Base-by-base conservation (phyloP, 2,797 vertebrate genomes). In the Chromis chromis region DNA sequence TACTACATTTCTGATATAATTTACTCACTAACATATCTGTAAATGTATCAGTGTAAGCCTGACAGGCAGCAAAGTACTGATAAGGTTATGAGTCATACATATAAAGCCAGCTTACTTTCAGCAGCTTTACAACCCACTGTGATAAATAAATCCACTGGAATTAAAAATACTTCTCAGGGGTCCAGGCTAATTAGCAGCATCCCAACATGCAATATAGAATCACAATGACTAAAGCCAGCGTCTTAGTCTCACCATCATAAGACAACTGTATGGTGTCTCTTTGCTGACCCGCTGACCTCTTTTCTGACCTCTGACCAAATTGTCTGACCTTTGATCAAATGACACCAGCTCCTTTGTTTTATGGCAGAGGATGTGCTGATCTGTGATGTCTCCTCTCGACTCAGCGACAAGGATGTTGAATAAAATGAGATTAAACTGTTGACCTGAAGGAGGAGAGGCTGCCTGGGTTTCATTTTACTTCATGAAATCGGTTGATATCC, bases 261-360 rank as follows among this genome's bases (percentile, higher is more conserved):
- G 17, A 52, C 14, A 21, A 31, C 12, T 17, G 27, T 39, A 22
- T 66, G 1, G 46, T 59, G 31, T 22, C 3, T 44, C 28, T 55
- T 55, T 53, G 10, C 22, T 59, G 40, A 79, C 46, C 31, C 16
- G 1, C 4, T 76, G 70, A 61, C 49, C 60, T 54, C 44, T 65
- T 39, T 55, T 12, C 33, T 68, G 22, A 72, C 58, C 36, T 58
- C 42, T 17, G 21, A 33, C 27, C 65, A 61, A 48, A 61, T 19
- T 42, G 28, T 21, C 52, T 59, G 65, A 60, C 33, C 65, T 68
- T 31, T 31, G 40, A 11, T 65, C 6, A 36, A 49, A 3, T 56
- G 19, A 63, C 44, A 13, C 3, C 28, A 14, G 48, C 28, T 27
- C 1, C 33, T 52, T n/a, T 14, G 13, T 58, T 33, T 21, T 19